These are phyloP conservation scores for Eumacrocentrus americanus DNA, from an alignment of 2,888 invertebrate genomes.

Conservation along the genomic window DNA sequence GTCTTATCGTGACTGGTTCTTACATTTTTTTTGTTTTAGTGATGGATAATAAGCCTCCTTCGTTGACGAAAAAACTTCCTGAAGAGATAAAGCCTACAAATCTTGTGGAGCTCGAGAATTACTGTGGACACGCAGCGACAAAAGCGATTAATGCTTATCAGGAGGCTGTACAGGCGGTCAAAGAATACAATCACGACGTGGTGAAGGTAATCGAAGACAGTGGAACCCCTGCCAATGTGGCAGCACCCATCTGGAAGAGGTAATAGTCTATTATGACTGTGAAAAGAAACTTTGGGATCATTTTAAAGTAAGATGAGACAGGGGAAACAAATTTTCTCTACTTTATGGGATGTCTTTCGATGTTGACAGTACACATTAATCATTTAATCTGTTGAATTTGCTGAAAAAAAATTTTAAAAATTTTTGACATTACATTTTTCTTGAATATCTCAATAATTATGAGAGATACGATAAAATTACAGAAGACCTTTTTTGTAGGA, in stretches of 20 bases:
- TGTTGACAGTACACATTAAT: too few species aligned
- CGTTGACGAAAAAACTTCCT: constrained; percentile 37
- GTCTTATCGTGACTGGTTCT: not conserved
- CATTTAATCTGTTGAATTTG: too few species aligned
- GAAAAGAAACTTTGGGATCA: too few species aligned
- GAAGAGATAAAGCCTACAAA: constrained; percentile 53
- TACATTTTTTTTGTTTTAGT: constrained; percentile 38
- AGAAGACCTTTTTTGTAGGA: too few species aligned
- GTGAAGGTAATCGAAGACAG: constrained; percentile 46
- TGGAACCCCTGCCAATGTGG: constrained; percentile 34
- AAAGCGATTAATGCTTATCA: constrained; percentile 73
- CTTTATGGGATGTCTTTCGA: too few species aligned
- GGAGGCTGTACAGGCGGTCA: constrained; percentile 67
- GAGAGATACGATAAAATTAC: too few species aligned
- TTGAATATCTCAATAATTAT: too few species aligned
- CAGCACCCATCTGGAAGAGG: constrained; percentile 51
- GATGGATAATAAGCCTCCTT: constrained; percentile 48
- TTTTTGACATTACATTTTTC: not conserved
- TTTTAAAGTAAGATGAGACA: too few species aligned
- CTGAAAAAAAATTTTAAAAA: not conserved
- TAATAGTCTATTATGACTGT: too few species aligned
- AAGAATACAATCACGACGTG: constrained; percentile 63
- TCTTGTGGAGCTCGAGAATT: constrained; percentile 66
- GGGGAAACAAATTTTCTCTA: too few species aligned
- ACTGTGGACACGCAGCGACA: constrained; percentile 65